These are phyloP conservation scores for Hyaena hyaena DNA, from an alignment of 2,113 vertebrate genomes.

Conservation along the genomic window DNA sequence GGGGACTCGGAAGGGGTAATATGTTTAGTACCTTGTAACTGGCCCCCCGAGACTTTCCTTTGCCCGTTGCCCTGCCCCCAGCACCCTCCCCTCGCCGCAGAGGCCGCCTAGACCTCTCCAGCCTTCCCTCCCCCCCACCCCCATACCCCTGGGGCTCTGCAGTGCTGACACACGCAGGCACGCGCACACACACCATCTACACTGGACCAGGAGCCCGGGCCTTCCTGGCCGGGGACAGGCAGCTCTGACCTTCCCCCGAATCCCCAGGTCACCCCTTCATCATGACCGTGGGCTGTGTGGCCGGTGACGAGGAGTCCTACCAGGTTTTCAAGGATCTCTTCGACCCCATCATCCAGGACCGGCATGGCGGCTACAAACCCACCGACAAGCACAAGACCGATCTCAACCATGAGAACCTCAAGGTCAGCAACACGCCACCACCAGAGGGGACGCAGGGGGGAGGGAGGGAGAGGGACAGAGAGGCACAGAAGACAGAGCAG, in stretches of 20 bases:
- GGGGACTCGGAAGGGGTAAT: not conserved
- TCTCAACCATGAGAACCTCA: slow-evolving; percentile 96
- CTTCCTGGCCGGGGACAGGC: fast-evolving
- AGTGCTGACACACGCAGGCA: fast-evolving
- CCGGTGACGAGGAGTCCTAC: slow-evolving; percentile 95
- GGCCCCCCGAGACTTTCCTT: not conserved
- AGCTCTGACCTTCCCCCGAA: not conserved
- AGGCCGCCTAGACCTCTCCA: not conserved
- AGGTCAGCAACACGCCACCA: slow-evolving; percentile 82
- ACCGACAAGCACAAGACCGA: slow-evolving; percentile 96
- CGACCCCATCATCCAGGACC: slow-evolving; percentile 94
- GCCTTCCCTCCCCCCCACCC: not conserved
- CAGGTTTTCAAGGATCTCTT: slow-evolving; percentile 93
- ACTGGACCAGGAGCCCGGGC: not conserved
- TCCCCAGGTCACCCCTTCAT: slow-evolving; percentile 94
- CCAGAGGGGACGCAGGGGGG: too few relatives aligned
- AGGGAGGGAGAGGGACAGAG: not conserved
- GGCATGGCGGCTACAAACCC: slow-evolving; percentile 94
- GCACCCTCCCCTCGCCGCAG: too few relatives aligned
- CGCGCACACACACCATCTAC: too few relatives aligned
- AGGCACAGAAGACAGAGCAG: not conserved
- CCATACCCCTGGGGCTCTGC: not conserved
- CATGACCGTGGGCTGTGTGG: slow-evolving; percentile 96
- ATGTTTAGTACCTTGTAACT: not conserved
- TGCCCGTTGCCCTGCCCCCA: not conserved